Percentiles rank a stretch among this genome's conserved stretches.
Evolutionary conservation across 2,113 vertebrate genomes (phyloP).

Genomic region (Damaliscus lunatus): DNA sequence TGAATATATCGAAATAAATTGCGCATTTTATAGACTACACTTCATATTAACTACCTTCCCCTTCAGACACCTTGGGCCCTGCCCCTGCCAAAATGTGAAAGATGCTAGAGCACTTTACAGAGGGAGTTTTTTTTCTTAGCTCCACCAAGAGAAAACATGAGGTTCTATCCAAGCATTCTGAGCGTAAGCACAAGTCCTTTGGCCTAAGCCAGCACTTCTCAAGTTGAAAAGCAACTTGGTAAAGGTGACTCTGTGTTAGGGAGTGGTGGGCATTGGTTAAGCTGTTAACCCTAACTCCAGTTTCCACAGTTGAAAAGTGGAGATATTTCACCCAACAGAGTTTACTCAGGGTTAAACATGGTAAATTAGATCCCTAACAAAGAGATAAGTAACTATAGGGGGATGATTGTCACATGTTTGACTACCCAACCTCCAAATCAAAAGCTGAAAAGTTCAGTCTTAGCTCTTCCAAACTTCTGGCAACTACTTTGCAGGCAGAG

Average conservation of each 20-base stretch:
- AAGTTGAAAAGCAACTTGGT: neutral
- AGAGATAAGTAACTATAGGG: no score
- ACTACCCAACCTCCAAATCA: neutral
- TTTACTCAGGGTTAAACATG: neutral
- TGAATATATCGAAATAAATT: slow-evolving; percentile 69
- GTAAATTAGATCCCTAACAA: neutral
- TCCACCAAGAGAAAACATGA: neutral
- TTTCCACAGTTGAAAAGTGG: neutral
- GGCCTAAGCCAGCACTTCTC: neutral
- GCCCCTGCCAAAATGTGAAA: neutral
- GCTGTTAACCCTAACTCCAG: neutral
- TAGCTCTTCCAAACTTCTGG: neutral
- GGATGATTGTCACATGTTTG: neutral
- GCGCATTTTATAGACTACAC: slow-evolving; percentile 65
- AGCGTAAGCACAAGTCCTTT: neutral
- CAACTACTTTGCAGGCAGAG: neutral
- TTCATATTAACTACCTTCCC: slow-evolving; percentile 38
- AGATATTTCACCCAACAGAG: neutral
- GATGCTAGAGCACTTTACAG: neutral
- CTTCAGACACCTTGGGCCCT: neutral
- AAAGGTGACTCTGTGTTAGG: neutral
- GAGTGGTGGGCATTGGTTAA: neutral
- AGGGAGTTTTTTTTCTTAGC: neutral
- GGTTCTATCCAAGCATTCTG: neutral
- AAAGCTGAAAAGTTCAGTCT: neutral